Percentiles rank a stretch among this genome's conserved stretches.
Evolutionary conservation across 2,888 invertebrate species (phyloP).

Genomic region (Parasteatoda lunata): DNA sequence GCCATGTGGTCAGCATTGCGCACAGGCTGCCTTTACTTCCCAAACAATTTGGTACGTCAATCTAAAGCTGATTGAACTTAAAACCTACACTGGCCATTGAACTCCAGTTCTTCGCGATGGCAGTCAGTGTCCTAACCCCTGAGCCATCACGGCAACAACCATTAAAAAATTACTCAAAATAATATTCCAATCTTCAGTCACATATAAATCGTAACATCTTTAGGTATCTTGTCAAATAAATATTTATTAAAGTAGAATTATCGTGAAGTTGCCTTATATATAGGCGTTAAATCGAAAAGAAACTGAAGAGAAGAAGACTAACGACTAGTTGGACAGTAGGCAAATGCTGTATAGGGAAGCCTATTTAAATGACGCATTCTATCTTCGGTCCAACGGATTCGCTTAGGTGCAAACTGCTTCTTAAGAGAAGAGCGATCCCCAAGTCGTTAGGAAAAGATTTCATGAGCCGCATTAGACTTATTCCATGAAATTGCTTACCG

Average conservation of each 20-base stretch:
- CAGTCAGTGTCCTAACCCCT: too few species aligned
- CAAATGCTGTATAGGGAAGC: conserved; percentile 2
- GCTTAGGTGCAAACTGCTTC: conserved; percentile 35
- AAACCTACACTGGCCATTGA: too few species aligned
- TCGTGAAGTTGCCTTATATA: neutral
- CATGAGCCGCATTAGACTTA: conserved; percentile 51
- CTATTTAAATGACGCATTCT: conserved; percentile 31
- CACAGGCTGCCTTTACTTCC: too few species aligned
- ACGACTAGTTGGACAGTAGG: neutral
- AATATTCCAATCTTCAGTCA: too few species aligned
- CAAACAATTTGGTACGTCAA: too few species aligned
- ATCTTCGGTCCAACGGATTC: conserved; percentile 39
- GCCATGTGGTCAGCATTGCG: too few species aligned
- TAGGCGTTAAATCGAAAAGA: neutral
- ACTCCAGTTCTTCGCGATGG: too few species aligned
- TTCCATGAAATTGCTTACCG: conserved; percentile 55
- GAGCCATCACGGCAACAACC: too few species aligned
- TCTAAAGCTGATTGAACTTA: too few species aligned
- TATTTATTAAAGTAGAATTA: neutral
- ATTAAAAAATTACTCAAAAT: too few species aligned
- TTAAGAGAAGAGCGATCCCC: conserved; percentile 39
- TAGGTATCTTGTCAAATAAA: too few species aligned
- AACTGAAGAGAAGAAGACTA: neutral
- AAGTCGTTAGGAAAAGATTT: conserved; percentile 51
- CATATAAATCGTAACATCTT: too few species aligned